phyloP scores from a whole-genome alignment of 2,113 vertebrate species.

The Tetrax tetrax region DNA sequence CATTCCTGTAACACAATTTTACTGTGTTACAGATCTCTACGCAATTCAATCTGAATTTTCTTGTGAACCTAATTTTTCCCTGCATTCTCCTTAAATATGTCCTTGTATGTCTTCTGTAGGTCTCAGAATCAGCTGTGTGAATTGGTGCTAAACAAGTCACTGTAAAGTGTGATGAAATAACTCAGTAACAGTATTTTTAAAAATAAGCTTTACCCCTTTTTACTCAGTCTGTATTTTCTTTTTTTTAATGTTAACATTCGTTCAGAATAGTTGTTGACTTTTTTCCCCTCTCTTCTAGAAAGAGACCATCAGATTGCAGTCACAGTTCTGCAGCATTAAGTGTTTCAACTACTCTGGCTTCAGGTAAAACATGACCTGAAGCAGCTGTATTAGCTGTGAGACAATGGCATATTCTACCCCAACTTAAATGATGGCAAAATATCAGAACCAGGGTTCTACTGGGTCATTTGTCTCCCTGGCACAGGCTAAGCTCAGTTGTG shows the following conservation, averaged over 20 bases:
- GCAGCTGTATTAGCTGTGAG: background rate
- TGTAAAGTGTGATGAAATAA: background rate
- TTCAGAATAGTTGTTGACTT: background rate
- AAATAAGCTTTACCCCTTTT: background rate
- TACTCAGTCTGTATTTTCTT: background rate
- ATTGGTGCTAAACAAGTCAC: background rate
- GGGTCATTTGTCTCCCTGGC: background rate
- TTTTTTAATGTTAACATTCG: background rate
- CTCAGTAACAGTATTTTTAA: background rate
- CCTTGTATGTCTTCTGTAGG: background rate
- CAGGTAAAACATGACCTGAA: conserved; percentile 68
- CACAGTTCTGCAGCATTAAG: conserved; percentile 29
- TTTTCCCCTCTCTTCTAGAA: conserved; percentile 25
- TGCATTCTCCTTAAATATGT: background rate
- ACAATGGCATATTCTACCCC: background rate
- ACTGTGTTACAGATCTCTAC: background rate
- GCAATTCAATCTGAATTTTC: background rate
- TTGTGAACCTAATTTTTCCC: background rate
- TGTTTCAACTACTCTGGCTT: conserved; percentile 34
- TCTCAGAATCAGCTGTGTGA: background rate
- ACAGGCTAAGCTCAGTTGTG: background rate
- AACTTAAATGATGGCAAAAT: background rate
- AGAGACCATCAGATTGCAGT: background rate
- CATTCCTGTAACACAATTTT: background rate
- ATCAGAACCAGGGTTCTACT: background rate